phyloP scores from a whole-genome alignment of 2,113 vertebrate genomes.

The Piprites chloris region DNA sequence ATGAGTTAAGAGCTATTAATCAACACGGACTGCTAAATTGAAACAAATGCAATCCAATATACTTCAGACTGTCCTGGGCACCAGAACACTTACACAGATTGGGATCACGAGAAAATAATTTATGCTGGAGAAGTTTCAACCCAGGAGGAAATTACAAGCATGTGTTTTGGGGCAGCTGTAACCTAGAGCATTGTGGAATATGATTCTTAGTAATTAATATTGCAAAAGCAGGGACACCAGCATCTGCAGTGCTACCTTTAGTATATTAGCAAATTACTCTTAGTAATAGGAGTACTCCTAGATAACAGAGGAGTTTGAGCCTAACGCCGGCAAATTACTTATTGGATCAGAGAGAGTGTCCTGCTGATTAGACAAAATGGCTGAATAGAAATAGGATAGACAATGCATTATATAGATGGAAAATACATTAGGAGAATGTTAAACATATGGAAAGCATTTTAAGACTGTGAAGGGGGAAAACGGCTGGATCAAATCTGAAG shows the following conservation, averaged over 20 bases:
- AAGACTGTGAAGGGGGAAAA: background rate
- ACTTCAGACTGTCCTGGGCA: constrained; percentile 43
- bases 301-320: background rate
- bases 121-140: constrained; percentile 51
- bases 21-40: constrained; percentile 40
- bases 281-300: constrained; percentile 18
- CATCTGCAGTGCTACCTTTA: background rate
- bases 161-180: constrained; percentile 48
- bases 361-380: constrained; percentile 33
- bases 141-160: constrained; percentile 46
- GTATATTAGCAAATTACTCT: constrained; percentile 32
- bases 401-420: background rate
- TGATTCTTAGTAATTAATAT: constrained; percentile 55
- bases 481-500: background rate
- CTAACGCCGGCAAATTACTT: background rate
- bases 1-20: constrained; percentile 62
- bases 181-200: constrained; percentile 38
- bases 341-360: background rate
- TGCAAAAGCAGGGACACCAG: constrained; percentile 12
- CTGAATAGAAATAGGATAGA: background rate
- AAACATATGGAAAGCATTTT: constrained; percentile 49
- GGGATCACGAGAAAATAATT: constrained; percentile 58
- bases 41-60: constrained; percentile 59
- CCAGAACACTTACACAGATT: constrained; percentile 60
- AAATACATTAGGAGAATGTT: constrained; percentile 20